phyloP scores from a whole-genome alignment of 2,888 invertebrate genomes.

The Ypsolopha scabrella region DNA sequence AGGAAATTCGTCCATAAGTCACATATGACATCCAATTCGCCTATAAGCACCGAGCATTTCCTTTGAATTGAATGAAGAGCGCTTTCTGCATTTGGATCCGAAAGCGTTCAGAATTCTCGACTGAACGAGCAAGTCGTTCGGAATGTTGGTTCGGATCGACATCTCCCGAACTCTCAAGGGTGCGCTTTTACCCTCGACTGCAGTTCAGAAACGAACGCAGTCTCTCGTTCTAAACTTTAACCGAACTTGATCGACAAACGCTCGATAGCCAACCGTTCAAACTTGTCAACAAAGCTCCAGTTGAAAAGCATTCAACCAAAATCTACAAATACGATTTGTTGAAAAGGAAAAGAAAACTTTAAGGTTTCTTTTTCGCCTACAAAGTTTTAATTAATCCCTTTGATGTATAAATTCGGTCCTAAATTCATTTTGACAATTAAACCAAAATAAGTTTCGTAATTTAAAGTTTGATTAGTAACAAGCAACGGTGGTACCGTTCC shows the following conservation, averaged over 20 bases:
- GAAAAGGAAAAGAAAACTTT: no score
- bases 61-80: neutral
- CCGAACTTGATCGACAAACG: conserved; percentile 40
- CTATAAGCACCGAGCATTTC: neutral
- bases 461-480: conserved; percentile 8
- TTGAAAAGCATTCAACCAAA: no score
- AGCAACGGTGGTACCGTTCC: neutral
- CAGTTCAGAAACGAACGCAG: conserved; percentile 21
- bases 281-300: conserved; percentile 13
- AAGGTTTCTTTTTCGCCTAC: neutral
- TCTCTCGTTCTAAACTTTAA: conserved; percentile 30
- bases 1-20: neutral
- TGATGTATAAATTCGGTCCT: neutral
- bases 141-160: conserved; percentile 10
- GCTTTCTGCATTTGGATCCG: neutral
- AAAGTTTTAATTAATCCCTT: conserved; percentile 2
- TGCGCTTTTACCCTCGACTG: conserved; percentile 34
- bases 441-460: conserved; percentile 5
- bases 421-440: neutral
- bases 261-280: conserved; percentile 45
- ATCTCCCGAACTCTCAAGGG: conserved; percentile 7
- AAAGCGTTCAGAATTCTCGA: neutral
- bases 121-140: neutral
- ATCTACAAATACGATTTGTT: no score
- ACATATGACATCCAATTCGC: neutral